Conservation (phyloP, 2,113 vertebrate genomes). For the Menura novaehollandiae region DNA sequence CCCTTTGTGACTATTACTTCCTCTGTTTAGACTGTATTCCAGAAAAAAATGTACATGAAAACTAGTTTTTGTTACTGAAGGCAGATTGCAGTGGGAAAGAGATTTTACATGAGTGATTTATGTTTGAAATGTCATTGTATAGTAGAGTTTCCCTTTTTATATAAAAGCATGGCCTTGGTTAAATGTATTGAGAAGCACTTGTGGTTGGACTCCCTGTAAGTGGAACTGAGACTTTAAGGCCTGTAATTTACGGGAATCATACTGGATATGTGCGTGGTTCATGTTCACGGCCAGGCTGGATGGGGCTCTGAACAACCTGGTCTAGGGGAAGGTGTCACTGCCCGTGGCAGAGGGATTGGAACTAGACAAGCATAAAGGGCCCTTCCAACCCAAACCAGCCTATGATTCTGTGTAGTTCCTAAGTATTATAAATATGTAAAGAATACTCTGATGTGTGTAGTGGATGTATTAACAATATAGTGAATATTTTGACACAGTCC, state of each 20-base stretch:
- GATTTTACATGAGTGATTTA: rapidly evolving
- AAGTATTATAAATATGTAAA: background rate
- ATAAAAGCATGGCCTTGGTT: background rate
- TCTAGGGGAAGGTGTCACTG: background rate
- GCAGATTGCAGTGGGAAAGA: background rate
- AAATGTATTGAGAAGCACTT: background rate
- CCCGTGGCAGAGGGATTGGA: background rate
- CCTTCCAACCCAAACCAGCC: background rate
- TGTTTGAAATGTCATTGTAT: background rate
- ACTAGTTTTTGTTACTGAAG: background rate
- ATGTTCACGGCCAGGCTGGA: background rate
- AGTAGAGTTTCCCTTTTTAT: background rate
- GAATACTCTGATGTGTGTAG: background rate
- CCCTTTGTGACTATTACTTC: background rate
- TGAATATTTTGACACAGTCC: background rate
- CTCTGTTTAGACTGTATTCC: background rate
- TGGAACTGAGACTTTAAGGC: background rate
- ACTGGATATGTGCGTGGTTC: background rate
- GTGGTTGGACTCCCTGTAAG: background rate
- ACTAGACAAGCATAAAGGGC: background rate
- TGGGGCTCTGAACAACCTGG: background rate
- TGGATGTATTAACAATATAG: background rate
- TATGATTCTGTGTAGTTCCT: background rate
- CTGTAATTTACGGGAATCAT: background rate
- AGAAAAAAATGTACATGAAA: background rate